Evolutionary conservation across 2,888 invertebrate species (phyloP).

Genomic region (Hemicrepidius hirtus): DNA sequence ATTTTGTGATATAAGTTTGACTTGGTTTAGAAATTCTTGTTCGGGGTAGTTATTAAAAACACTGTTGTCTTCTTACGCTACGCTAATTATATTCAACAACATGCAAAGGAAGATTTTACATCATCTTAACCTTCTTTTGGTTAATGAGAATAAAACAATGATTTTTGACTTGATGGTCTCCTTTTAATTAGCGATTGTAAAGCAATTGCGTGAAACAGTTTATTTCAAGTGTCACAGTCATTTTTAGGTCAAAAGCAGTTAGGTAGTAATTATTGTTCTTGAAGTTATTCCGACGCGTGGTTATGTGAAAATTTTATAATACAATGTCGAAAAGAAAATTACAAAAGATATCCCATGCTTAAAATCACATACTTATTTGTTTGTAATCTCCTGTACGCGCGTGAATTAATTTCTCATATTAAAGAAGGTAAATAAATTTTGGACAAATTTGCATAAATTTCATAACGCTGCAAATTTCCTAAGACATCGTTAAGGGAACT

Average conservation of each 20-base stretch:
- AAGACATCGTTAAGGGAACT: neutral
- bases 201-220: neutral
- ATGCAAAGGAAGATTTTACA: no score
- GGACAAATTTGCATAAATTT: conserved; percentile 24
- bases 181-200: no score
- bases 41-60: no score
- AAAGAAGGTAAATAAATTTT: conserved; percentile 19
- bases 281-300: neutral
- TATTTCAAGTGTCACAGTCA: neutral
- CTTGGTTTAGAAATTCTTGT: no score
- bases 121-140: no score
- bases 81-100: no score
- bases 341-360: conserved; percentile 15
- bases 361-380: conserved; percentile 8
- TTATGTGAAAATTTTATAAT: conserved; percentile 7
- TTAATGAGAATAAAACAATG: no score
- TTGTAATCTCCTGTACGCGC: neutral
- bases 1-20: no score
- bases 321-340: conserved; percentile 2
- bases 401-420: conserved; percentile 18
- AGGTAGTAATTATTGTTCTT: conserved; percentile 2
- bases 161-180: no score
- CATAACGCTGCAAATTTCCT: conserved; percentile 16
- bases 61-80: no score
- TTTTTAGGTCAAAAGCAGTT: conserved; percentile 9